Evolutionary conservation across 2,797 vertebrate genomes (phyloP).

Genomic region (Lagocephalus sceleratus): DNA sequence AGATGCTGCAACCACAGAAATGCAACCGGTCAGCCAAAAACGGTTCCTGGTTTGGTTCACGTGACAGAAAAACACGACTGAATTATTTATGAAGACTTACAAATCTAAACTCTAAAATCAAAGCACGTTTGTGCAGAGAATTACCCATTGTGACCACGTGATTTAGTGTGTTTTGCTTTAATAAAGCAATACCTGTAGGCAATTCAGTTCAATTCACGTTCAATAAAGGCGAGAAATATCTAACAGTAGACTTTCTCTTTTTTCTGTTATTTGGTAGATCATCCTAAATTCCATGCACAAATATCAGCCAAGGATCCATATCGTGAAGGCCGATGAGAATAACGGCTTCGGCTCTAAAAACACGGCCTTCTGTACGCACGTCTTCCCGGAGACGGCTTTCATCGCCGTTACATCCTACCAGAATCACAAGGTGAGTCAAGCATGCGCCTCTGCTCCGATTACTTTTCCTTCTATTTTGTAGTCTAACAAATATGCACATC

Average conservation of each 20-base stretch:
- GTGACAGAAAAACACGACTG: not conserved
- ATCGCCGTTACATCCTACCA: constrained; percentile 98
- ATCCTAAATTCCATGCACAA: constrained; percentile 99
- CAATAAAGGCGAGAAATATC: not conserved
- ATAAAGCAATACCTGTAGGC: too few species aligned
- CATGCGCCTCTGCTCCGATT: not conserved
- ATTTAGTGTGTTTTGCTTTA: not conserved
- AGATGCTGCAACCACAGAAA: not conserved
- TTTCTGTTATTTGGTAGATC: constrained; percentile 75
- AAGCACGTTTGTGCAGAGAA: too few species aligned
- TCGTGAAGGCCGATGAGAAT: constrained; percentile 97
- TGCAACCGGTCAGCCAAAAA: not conserved
- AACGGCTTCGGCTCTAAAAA: constrained; percentile 98
- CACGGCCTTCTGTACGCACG: constrained; percentile 96
- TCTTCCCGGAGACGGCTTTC: constrained; percentile 94
- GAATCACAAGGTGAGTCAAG: constrained; percentile 89
- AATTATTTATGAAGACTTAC: constrained; percentile 18
- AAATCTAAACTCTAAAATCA: not conserved
- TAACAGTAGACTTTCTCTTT: not conserved
- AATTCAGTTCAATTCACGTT: too few species aligned
- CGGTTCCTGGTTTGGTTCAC: not conserved
- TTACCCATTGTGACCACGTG: too few species aligned
- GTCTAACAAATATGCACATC: not conserved
- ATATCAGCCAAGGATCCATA: constrained; percentile 96
- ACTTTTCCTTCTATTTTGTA: not conserved